Evolutionary conservation across 2,113 vertebrate species (phyloP).

Genomic region (Elanoides forficatus): DNA sequence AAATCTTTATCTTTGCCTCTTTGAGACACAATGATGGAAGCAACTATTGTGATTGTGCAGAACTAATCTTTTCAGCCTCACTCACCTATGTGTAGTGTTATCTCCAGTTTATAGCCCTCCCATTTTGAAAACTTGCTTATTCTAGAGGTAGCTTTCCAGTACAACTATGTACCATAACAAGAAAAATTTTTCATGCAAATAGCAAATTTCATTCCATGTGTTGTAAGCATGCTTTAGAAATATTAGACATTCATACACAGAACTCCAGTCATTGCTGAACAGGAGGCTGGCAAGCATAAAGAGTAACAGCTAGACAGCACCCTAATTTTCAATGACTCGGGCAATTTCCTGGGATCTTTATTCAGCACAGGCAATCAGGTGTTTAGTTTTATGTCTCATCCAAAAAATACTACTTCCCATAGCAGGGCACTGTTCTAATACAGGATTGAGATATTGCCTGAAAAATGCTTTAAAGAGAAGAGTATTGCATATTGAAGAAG

Average conservation of each 20-base stretch:
- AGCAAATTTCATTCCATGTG: background rate
- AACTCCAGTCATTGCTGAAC: rapidly evolving
- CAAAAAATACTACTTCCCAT: background rate
- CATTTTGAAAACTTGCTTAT: background rate
- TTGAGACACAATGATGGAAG: background rate
- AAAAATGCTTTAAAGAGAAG: background rate
- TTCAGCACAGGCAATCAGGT: background rate
- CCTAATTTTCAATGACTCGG: background rate
- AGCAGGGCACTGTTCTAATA: background rate
- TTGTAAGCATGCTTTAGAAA: background rate
- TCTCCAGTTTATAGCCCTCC: background rate
- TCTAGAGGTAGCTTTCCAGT: background rate
- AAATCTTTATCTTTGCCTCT: background rate
- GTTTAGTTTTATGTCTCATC: background rate
- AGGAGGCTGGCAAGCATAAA: rapidly evolving
- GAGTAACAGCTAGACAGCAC: background rate
- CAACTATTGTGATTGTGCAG: background rate
- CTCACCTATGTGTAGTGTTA: rapidly evolving
- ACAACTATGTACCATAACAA: background rate
- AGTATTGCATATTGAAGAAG: background rate
- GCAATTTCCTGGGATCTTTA: background rate
- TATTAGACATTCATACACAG: background rate
- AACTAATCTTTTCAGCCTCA: background rate
- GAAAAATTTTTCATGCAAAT: background rate
- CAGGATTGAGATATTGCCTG: background rate